These are phyloP conservation scores for Parnassius glacialis DNA, from an alignment of 2,888 invertebrate genomes.

Conservation along the genomic window DNA sequence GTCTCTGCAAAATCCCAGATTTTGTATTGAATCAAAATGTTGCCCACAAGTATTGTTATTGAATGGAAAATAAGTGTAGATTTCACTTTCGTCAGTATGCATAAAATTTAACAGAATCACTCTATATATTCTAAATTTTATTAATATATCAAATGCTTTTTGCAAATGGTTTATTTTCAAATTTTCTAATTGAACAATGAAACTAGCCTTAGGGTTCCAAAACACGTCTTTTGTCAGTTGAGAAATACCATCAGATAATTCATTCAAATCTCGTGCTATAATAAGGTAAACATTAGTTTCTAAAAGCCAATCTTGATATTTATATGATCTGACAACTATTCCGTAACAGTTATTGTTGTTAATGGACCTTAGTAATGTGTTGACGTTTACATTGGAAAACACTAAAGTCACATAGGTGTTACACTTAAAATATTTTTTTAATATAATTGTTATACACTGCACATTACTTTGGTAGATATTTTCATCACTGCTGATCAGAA, in stretches of 20 bases:
- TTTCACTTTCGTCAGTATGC: slow-evolving; percentile 27
- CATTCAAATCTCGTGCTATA: slow-evolving; percentile 34
- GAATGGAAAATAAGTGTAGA: slow-evolving; percentile 50
- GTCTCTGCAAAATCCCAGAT: slow-evolving; percentile 42
- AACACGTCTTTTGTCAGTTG: slow-evolving; percentile 40
- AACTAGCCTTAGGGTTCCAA: slow-evolving; percentile 54
- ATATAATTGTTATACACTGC: slow-evolving; percentile 34
- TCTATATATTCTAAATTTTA: slow-evolving; percentile 44
- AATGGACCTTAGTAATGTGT: slow-evolving; percentile 35
- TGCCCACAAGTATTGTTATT: slow-evolving; percentile 45
- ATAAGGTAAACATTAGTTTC: slow-evolving; percentile 48
- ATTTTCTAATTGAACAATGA: slow-evolving; percentile 37
- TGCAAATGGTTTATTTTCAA: slow-evolving; percentile 21
- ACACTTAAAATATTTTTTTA: slow-evolving; percentile 10
- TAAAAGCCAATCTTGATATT: slow-evolving; percentile 35
- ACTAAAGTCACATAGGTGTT: slow-evolving; percentile 37
- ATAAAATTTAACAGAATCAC: slow-evolving; percentile 41
- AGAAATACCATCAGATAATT: slow-evolving; percentile 38
- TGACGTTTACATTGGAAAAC: slow-evolving; percentile 33
- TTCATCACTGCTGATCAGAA: not conserved
- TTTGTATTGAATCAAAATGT: slow-evolving; percentile 34
- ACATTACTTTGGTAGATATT: slow-evolving; percentile 25
- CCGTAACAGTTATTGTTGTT: slow-evolving; percentile 40
- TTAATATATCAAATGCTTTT: slow-evolving; percentile 35
- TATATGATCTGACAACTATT: slow-evolving; percentile 30